These are phyloP conservation scores for Orbicella faveolata DNA, from an alignment of 64 coral and sea anemone genomes.

Conservation along the genomic window DNA sequence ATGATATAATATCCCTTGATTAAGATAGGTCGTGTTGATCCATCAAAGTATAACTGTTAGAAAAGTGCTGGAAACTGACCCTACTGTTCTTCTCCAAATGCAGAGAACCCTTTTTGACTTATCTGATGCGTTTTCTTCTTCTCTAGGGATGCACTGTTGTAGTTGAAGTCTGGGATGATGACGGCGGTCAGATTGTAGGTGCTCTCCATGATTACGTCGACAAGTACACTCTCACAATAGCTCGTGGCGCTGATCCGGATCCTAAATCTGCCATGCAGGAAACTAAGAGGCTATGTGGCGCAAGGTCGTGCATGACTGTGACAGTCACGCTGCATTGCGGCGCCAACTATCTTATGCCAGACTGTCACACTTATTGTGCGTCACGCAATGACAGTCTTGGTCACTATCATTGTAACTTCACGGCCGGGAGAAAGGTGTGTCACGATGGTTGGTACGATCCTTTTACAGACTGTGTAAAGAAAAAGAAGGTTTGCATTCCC, in stretches of 20 bases:
- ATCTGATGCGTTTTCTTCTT: neutral
- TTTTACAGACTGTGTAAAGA: conserved; percentile 46
- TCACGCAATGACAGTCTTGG: conserved; percentile 68
- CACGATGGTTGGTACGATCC: conserved; percentile 68
- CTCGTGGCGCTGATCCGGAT: conserved; percentile 29
- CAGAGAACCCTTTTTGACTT: neutral
- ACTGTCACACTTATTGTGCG: conserved; percentile 64
- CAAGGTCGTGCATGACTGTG: conserved; percentile 66
- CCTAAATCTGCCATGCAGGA: neutral
- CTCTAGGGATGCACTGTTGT: conserved; percentile 55
- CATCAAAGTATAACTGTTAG: too few species aligned
- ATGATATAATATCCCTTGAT: too few species aligned
- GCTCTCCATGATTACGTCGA: conserved; percentile 54
- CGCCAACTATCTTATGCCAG: conserved; percentile 65
- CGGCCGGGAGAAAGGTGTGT: conserved; percentile 44
- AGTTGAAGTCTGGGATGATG: conserved; percentile 67
- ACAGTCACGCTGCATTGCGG: conserved; percentile 72
- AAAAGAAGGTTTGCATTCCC: conserved; percentile 59
- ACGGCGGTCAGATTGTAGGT: conserved; percentile 22
- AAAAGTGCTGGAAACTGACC: too few species aligned
- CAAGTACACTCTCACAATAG: conserved; percentile 45
- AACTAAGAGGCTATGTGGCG: conserved; percentile 57
- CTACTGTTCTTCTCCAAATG: neutral
- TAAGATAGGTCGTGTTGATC: too few species aligned
- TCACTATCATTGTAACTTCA: conserved; percentile 68